These are phyloP conservation scores for Melanerpes aurifrons DNA, from an alignment of 2,113 vertebrate species.

Conservation along the genomic window DNA sequence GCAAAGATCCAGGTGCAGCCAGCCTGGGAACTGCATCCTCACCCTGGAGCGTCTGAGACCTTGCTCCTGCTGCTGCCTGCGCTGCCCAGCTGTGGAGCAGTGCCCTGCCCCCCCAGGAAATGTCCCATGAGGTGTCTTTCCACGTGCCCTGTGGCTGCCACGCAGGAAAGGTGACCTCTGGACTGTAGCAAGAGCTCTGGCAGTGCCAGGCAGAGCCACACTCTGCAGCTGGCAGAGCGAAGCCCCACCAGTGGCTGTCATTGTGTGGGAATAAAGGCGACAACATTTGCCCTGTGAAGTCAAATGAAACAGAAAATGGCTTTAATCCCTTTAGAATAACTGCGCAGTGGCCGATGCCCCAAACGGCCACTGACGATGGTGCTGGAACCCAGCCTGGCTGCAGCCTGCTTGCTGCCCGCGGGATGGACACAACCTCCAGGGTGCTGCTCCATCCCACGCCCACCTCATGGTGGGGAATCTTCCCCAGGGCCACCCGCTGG, in stretches of 20 bases:
- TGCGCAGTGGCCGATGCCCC: neutral
- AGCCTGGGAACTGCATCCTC: fast-evolving
- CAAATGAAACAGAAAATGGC: constrained; percentile 74
- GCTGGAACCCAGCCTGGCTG: neutral
- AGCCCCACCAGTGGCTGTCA: constrained; percentile 1
- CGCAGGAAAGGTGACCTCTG: neutral
- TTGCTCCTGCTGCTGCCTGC: neutral
- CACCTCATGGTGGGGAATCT: neutral
- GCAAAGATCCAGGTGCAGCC: neutral
- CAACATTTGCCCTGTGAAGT: constrained; percentile 53
- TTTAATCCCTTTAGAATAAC: constrained; percentile 69
- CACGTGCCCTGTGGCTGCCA: neutral
- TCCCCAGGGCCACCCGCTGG: fast-evolving
- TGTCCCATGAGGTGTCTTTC: neutral
- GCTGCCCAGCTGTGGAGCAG: fast-evolving
- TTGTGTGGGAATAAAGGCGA: constrained; percentile 70
- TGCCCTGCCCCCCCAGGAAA: neutral
- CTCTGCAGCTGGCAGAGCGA: constrained; percentile 3
- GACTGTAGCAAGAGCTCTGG: constrained; percentile 44
- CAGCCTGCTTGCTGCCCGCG: fast-evolving
- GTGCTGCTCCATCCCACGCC: neutral
- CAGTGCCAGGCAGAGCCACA: constrained; percentile 13
- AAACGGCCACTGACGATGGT: neutral
- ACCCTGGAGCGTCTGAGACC: neutral
- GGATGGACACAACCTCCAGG: fast-evolving